Percentiles rank a stretch among this genome's conserved stretches.
phyloP scores from a whole-genome alignment of 2,113 vertebrate genomes.

The Halichoerus grypus region DNA sequence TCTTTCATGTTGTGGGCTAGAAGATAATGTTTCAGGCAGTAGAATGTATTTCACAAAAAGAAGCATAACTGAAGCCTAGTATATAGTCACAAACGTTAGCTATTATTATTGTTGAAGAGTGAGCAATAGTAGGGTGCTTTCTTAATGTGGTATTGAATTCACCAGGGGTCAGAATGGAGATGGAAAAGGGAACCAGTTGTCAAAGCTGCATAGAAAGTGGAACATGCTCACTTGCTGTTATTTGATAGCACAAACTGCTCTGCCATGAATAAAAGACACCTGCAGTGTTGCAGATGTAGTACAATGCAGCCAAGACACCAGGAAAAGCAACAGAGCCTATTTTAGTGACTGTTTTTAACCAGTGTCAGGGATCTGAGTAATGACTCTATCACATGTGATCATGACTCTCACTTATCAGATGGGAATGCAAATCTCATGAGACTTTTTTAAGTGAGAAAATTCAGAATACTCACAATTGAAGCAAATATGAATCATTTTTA shows the following conservation, averaged over 20 bases:
- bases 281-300: slow-evolving; percentile 56
- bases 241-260: slow-evolving; percentile 26
- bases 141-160: neutral
- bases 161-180: neutral
- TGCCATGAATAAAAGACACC: slow-evolving; percentile 10
- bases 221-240: neutral
- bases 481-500: slow-evolving; percentile 62
- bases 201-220: neutral
- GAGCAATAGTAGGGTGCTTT: neutral
- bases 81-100: neutral
- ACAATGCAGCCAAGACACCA: neutral
- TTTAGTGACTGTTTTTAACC: slow-evolving; percentile 49
- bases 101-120: neutral
- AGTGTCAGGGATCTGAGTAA: neutral
- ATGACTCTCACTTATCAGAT: slow-evolving; percentile 48
- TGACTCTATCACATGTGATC: slow-evolving; percentile 37
- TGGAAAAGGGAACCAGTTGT: neutral
- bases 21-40: neutral
- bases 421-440: slow-evolving; percentile 5
- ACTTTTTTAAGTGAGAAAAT: slow-evolving; percentile 54
- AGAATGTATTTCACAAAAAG: neutral
- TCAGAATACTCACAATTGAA: slow-evolving; percentile 49
- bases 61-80: neutral
- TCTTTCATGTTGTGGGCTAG: neutral
- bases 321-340: neutral